A percentile compares a stretch with the other conserved stretches of the same genome.
These are phyloP conservation scores for Pentamera pediparva DNA, from an alignment of 53 echinoderm and acorn worm species.

Conservation along the genomic window DNA sequence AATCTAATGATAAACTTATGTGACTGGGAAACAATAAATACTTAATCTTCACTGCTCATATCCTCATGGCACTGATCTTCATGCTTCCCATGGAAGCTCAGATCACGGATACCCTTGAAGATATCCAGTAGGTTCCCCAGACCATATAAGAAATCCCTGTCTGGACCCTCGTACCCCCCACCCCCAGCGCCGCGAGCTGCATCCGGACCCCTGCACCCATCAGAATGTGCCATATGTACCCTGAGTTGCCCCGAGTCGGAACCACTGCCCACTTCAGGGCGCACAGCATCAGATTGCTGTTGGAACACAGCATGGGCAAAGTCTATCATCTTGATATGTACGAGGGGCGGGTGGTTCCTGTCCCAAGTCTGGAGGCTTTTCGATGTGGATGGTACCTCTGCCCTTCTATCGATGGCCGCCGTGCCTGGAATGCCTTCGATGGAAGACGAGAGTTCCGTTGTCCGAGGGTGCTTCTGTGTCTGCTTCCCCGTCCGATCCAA, in stretches of 20 bases:
- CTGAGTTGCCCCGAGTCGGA: background rate
- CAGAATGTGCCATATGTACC: no score
- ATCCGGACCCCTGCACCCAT: no score
- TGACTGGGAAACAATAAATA: no score
- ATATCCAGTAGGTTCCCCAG: constrained; percentile 65
- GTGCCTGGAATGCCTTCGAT: background rate
- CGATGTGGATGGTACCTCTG: no score
- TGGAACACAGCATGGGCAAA: constrained; percentile 54
- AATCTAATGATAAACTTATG: no score
- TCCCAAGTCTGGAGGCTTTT: no score
- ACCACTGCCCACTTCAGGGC: constrained; percentile 3
- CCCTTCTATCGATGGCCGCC: no score
- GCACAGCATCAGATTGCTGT: no score
- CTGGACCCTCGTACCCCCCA: constrained; percentile 40
- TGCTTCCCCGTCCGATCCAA: no score
- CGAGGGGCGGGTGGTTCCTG: background rate
- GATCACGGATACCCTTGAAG: constrained; percentile 29
- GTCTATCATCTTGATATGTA: constrained; percentile 75
- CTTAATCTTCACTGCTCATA: no score
- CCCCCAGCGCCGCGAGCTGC: background rate
- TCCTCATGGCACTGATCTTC: no score
- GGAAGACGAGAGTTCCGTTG: background rate
- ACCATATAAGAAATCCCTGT: constrained; percentile 69
- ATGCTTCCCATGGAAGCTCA: background rate
- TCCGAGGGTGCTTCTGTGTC: background rate